Base-by-base conservation (phyloP, 2,888 invertebrate genomes). In the Platynereis dumerilii region DNA sequence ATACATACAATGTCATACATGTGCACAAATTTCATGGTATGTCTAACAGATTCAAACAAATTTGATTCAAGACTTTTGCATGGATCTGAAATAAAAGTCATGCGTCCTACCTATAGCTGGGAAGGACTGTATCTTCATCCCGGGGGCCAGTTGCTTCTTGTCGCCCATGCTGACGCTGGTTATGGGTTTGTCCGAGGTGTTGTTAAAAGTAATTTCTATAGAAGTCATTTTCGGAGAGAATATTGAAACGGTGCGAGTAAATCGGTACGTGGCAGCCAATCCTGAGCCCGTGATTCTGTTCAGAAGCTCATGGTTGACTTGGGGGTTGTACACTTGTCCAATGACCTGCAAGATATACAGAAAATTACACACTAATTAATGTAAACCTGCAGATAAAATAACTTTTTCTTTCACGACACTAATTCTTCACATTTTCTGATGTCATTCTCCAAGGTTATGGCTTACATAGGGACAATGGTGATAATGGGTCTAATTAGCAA, bases 191-290 rank as follows among this genome's bases (percentile, higher is more conserved):
- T 88, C 87, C 53, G 87, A 87, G 76, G 89, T 88, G 85, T 96
- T 97, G 42, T 88, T 88, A 84, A 96, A 90, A 28, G 87, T 86
- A 66, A 96, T 81, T 81, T 94, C 92, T 15, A 96, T 85, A 24
- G 91, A 91, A 66, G 90, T 89, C 93, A 96, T 93, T 70, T 87
- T 86, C 2, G 90, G 87, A 10, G 93, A 93, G 85, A 90, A 92
- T 60, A 96, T 74, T 54, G 82, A 82, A 52, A 83, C 77, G 22
- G 81, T 80, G 29, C 83, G 69, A 0, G 80, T 81, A 70, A 80
- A 83, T 61, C 45, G 82, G 70, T 85, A 86, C 1, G 75, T 72
- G 28, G 85, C 79, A 62, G 81, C 75, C 39, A 87, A 71, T 86
- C 90, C 87, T 61, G 75, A 77, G n/a, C 81, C 80, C 5, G 75